Evolutionary conservation across 92 coral and sea anemone species (phyloP).

Genomic region (Siderastrea radians): DNA sequence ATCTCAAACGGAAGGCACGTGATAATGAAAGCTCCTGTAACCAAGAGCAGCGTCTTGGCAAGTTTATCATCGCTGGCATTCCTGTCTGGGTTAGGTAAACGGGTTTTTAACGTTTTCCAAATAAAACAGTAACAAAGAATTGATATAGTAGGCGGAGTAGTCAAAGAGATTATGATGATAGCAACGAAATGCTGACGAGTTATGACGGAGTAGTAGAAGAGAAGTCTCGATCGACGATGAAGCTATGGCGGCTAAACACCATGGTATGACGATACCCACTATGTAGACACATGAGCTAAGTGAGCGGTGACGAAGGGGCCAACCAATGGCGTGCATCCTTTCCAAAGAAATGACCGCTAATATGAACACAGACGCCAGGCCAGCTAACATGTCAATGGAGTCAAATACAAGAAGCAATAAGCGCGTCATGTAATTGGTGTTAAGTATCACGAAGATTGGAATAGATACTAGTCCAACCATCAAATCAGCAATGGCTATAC

Average conservation of each 20-base stretch:
- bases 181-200: neutral
- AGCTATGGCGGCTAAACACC: conserved; percentile 29
- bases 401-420: neutral
- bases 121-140: neutral
- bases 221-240: neutral
- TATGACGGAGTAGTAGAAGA: neutral
- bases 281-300: conserved; percentile 4
- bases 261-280: conserved; percentile 50
- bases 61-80: neutral
- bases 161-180: neutral
- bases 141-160: neutral
- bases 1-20: neutral
- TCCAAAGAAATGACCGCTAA: conserved; percentile 63
- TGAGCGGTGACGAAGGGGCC: conserved; percentile 64
- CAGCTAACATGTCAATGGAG: conserved; percentile 58
- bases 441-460: conserved; percentile 6
- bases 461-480: conserved; percentile 58
- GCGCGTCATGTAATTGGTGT: neutral
- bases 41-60: conserved; percentile 16
- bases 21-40: conserved; percentile 9
- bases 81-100: neutral
- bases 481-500: conserved; percentile 74
- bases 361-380: conserved; percentile 58
- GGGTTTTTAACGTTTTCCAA: conserved; percentile 4
- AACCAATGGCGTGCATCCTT: conserved; percentile 57